Evolutionary conservation across 2,888 invertebrate species (phyloP), one percentile per base, ranked within the genome.

Genomic region (Scelioninae gen. 2): DNA sequence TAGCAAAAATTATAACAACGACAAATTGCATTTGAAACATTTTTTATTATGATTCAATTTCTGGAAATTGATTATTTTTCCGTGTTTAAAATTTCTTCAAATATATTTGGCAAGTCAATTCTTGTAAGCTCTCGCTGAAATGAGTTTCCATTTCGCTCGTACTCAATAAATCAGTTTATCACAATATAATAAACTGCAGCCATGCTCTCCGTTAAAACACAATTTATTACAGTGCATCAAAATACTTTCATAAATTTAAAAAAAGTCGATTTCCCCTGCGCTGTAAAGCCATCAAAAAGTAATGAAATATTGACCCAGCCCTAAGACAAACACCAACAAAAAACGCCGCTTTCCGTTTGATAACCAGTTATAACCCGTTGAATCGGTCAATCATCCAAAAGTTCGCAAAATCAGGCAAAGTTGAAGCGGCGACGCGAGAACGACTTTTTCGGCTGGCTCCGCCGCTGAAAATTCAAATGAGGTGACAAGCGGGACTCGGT

Each of bases 381-480:
- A 71, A 52, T 71, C 58, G 58, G 50, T 64, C 57, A 57, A 63
- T 71, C 43, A 71, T 50, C 28, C 50, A 45, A 64, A 58, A 57
- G 46, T 43, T 39, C 16, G 39, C 7, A 19, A 46, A 69, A 48
- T 60, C 48, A 52, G 39, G 28, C 35, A 16, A 61, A 64, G 55
- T 68, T 46, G 67, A 60, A 64, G 45, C 15, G 25, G 53, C 28
- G 25, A 46, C 48, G 39, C 35, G 55, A 33, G 39, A 50, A 37
- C 35, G 43, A 37, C 73, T 52, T 74, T 71, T 67, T 71, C 58
- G 57, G 55, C 31, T 31, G 67, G 52, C 11, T 41, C 16, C 55
- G 50, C 31, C 11, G 73, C 77, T 81, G 76, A 77, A 82, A 82
- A 82, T 82, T 82, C 81, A 82, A 81, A 82, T 76, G 80, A 73